A percentile compares a stretch with the other conserved stretches of the same genome.
phyloP scores from a whole-genome alignment of 2,113 vertebrate genomes.

The Jacana jacana region DNA sequence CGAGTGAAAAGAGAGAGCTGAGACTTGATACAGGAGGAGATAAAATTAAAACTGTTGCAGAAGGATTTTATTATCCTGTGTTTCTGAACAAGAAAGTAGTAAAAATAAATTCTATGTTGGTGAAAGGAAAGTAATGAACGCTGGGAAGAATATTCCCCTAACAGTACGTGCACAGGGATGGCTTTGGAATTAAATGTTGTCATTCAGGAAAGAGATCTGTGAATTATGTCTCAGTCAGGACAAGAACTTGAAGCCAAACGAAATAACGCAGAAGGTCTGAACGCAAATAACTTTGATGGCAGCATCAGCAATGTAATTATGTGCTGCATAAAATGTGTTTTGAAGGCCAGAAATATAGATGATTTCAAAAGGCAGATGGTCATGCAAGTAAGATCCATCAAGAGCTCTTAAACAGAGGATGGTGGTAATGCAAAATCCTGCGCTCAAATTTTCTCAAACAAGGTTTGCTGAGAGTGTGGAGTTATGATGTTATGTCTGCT shows the following conservation, averaged over 20 bases:
- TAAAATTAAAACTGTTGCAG: not conserved
- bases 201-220: not conserved
- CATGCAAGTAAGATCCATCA: not conserved
- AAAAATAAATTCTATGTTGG: not conserved
- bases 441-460: not conserved
- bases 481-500: not conserved
- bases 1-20: not conserved
- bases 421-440: not conserved
- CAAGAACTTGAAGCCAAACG: not conserved
- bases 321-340: not conserved
- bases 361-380: not conserved
- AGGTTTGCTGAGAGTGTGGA: not conserved
- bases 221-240: not conserved
- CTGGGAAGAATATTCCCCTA: not conserved
- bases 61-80: not conserved
- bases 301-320: not conserved
- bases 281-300: not conserved
- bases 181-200: not conserved
- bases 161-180: not conserved
- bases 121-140: not conserved
- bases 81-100: not conserved
- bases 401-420: not conserved
- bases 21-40: not conserved
- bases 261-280: not conserved
- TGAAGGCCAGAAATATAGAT: not conserved